Percentiles rank a stretch among this genome's conserved stretches.
Evolutionary conservation across 2,113 vertebrate species (phyloP).

Genomic region (Tupaia chinensis): DNA sequence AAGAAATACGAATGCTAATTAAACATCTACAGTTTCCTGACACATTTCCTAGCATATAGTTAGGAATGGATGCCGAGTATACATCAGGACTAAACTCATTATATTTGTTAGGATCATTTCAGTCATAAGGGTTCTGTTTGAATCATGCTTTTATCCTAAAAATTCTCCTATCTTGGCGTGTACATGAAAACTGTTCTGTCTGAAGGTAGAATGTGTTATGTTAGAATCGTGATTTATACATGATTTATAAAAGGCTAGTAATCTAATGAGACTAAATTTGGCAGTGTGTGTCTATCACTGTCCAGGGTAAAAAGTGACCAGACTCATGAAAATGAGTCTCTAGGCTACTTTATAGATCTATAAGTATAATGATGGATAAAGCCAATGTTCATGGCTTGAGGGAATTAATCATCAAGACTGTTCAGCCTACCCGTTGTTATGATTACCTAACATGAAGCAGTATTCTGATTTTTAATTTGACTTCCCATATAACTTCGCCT

Average conservation of each 20-base stretch:
- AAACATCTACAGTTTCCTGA: background rate
- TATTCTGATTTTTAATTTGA: conserved; percentile 51
- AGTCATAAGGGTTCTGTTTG: background rate
- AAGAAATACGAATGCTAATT: background rate
- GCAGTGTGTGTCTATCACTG: background rate
- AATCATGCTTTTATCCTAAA: background rate
- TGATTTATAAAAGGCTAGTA: background rate
- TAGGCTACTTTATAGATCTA: background rate
- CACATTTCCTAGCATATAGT: background rate
- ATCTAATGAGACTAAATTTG: background rate
- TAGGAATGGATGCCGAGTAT: background rate
- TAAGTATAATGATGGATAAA: background rate
- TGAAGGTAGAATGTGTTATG: background rate
- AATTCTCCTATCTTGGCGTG: background rate
- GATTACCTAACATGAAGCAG: conserved; percentile 7
- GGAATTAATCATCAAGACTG: background rate
- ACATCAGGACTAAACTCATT: background rate
- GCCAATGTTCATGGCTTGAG: background rate
- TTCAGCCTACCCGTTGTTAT: background rate
- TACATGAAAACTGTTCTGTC: background rate
- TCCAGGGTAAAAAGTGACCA: background rate
- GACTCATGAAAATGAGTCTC: background rate
- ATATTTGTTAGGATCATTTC: background rate
- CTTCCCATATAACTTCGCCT: background rate
- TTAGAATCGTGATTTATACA: background rate